Base-by-base conservation (phyloP, 64 coral and sea anemone species). In the Montipora sp. region DNA sequence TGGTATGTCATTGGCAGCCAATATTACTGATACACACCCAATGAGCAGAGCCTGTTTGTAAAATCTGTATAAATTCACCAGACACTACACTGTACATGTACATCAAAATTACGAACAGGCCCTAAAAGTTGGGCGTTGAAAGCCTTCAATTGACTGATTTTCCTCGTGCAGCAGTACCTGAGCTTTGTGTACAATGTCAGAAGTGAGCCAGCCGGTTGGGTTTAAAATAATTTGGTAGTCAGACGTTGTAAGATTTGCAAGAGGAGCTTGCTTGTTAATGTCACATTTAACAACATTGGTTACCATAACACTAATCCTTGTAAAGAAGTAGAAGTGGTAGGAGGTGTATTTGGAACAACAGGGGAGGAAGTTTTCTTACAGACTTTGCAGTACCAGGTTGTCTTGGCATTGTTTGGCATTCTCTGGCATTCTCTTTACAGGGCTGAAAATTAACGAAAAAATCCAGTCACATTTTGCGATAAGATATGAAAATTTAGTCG, bases 171-270 rank as follows among this genome's bases (percentile, higher is more conserved):
- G 81, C 58, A 12, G 58, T 84, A 65, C 57, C 44, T 69, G 81
- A 65, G 63, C 63, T 44, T 84, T 27, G 55, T 59, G 21, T 65
- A 93, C 71, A 27, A 88, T 93, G 75, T 93, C 91, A 93, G 59
- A 87, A 80, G 27, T 88, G 47, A 93, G 84, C 83, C 91, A 93
- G 65, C 91, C 91, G 51, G 20, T 61, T 87, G 91, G 84, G 24
- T 87, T 59, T 57, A 13, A 67, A 36, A 93, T 88, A 12, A 93
- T 66, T 48, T 89, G 43, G 86, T 44, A 93, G 60, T 87, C 59
- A 46, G 70, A 19, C 16, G 43, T 77, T 59, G 48, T 82, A 45
- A 94, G 45, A 19, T 77, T 83, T 83, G 68, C 78, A 23, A 82
- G 75, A 36, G 76, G 57, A 65, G 63, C 73, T 73, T 81, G 47